A percentile compares a stretch with the other conserved stretches of the same genome.
Conservation (phyloP, 2,113 vertebrate genomes). For the Callithrix jacchus region DNA sequence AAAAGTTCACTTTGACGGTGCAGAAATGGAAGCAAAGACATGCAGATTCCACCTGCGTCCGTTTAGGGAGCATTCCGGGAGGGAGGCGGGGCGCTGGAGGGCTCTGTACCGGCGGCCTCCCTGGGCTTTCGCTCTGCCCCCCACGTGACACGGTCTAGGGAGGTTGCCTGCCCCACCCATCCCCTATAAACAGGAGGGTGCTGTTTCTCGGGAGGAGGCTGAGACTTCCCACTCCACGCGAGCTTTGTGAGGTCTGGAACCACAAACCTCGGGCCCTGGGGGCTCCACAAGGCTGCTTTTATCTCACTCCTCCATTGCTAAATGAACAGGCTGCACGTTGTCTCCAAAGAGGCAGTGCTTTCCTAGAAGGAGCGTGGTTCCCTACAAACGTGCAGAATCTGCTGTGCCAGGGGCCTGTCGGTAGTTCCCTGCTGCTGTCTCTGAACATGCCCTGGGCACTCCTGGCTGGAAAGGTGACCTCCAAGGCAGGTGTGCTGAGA, state of each 20-base stretch:
- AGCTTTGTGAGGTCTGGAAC: not conserved
- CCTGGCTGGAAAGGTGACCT: too few relatives aligned
- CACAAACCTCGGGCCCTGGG: not conserved
- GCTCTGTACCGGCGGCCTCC: too few relatives aligned
- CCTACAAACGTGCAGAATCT: not conserved
- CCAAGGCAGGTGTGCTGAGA: too few relatives aligned
- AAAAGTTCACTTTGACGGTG: not conserved
- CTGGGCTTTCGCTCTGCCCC: not conserved
- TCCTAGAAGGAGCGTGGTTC: not conserved
- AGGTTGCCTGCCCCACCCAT: not conserved
- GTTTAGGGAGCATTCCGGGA: not conserved
- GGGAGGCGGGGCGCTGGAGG: not conserved
- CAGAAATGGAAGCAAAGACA: too few relatives aligned
- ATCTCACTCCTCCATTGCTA: not conserved
- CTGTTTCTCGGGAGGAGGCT: rapidly evolving
- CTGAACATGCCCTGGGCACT: not conserved
- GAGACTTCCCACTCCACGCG: not conserved
- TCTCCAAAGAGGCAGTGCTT: not conserved
- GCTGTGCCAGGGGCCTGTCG: not conserved
- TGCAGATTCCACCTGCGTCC: rapidly evolving
- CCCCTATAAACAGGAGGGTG: too few relatives aligned
- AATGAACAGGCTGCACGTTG: too few relatives aligned
- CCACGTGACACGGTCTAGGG: too few relatives aligned
- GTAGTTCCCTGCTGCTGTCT: not conserved
- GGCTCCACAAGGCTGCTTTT: not conserved